Conservation (phyloP, 2,797 vertebrate genomes). For the Chaunax sp. region DNA sequence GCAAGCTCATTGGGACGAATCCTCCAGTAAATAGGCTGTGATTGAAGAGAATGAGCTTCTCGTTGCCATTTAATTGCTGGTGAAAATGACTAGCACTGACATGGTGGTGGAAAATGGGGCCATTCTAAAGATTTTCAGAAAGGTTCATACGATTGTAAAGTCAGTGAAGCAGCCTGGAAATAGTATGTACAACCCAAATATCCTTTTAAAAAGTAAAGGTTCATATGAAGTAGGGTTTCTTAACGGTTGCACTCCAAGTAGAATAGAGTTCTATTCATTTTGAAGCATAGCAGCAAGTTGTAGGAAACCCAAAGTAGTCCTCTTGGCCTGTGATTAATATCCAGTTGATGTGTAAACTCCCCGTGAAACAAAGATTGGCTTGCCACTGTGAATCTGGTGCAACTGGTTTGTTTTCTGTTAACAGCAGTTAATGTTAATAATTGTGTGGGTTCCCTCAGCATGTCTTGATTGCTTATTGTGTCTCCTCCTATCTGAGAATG, state of each 20-base stretch:
- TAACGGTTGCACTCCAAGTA: not conserved
- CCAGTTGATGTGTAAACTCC: constrained; percentile 19
- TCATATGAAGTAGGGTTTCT: not conserved
- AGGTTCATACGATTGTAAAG: constrained; percentile 5
- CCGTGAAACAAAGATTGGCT: constrained; percentile 36
- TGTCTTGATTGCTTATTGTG: constrained; percentile 65
- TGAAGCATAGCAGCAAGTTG: not conserved
- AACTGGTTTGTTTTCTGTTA: constrained; percentile 51
- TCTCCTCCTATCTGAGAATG: constrained; percentile 60
- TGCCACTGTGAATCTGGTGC: constrained; percentile 2
- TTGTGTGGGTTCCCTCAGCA: constrained; percentile 38
- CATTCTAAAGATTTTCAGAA: not conserved
- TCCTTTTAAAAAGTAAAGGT: too few relatives aligned
- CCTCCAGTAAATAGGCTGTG: constrained; percentile 8
- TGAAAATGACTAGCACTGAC: not conserved
- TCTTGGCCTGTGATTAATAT: constrained; percentile 11
- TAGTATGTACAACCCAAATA: not conserved
- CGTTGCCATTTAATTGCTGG: constrained; percentile 2
- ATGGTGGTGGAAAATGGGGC: not conserved
- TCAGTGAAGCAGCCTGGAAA: not conserved
- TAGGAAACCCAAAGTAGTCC: not conserved
- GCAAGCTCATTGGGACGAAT: not conserved
- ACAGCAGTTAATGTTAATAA: constrained; percentile 63
- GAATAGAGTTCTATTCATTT: constrained; percentile 5
- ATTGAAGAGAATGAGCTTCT: constrained; percentile 35